Conservation (phyloP, 2,888 invertebrate species). For the Euplexia lucipara region DNA sequence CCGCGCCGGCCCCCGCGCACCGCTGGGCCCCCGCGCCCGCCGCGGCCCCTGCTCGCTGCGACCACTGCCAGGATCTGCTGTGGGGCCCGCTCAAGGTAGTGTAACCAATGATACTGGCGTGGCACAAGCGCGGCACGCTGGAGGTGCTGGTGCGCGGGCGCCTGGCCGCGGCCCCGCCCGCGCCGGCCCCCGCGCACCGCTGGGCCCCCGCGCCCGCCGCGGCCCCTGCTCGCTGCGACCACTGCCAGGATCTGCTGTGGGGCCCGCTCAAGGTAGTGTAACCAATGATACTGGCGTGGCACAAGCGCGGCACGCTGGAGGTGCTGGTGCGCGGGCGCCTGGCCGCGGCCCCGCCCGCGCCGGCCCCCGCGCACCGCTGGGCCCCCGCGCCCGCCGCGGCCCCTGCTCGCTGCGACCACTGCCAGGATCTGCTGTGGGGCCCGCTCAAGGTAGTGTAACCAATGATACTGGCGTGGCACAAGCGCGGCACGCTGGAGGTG, state of each 20-base stretch:
- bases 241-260: conserved; percentile 97
- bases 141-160: background rate
- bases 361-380: conserved; percentile 81
- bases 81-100: conserved; percentile 92
- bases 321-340: conserved; percentile 92
- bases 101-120: too few species aligned
- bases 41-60: conserved; percentile 97
- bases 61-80: conserved; percentile 95
- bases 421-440: conserved; percentile 96
- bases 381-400: conserved; percentile 94
- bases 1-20: conserved; percentile 93
- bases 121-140: background rate
- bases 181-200: conserved; percentile 93
- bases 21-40: conserved; percentile 66
- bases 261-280: conserved; percentile 90
- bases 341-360: conserved; percentile 94
- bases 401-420: too few species aligned
- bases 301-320: conserved; percentile 96
- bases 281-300: too few species aligned
- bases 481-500: conserved; percentile 97
- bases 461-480: too few species aligned
- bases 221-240: conserved; percentile 97
- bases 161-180: conserved; percentile 61
- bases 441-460: conserved; percentile 76
- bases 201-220: conserved; percentile 80